Conservation (phyloP, 2,888 invertebrate genomes). For the Euclidia mi region DNA sequence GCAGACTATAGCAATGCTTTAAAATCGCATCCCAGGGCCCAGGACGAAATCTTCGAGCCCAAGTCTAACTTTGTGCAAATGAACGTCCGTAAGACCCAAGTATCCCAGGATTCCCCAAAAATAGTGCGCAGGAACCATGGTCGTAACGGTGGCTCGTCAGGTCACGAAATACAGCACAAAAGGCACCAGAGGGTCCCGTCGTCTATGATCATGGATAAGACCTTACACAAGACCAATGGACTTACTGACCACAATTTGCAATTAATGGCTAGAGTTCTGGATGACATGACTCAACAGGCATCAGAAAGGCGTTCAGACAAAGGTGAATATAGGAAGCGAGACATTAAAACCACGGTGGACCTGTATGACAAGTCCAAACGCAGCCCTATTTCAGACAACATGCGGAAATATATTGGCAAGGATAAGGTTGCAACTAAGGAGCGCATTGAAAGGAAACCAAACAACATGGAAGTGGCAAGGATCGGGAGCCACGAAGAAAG, state of each 20-base stretch:
- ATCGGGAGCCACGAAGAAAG: slow-evolving; percentile 60
- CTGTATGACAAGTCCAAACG: slow-evolving; percentile 49
- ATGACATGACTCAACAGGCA: slow-evolving; percentile 56
- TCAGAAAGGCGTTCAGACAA: slow-evolving; percentile 47
- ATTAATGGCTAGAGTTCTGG: slow-evolving; percentile 49
- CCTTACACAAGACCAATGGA: slow-evolving; percentile 33
- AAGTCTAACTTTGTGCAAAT: slow-evolving; percentile 57
- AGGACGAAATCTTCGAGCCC: slow-evolving; percentile 32
- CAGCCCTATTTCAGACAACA: slow-evolving; percentile 52
- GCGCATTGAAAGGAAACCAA: slow-evolving; percentile 5
- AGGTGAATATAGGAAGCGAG: slow-evolving; percentile 45
- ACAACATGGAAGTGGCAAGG: slow-evolving; percentile 39
- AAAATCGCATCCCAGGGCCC: slow-evolving; percentile 24
- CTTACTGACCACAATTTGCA: slow-evolving; percentile 50
- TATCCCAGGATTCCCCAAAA: slow-evolving; percentile 57
- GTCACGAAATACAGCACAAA: slow-evolving; percentile 40
- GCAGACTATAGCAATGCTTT: slow-evolving; percentile 30
- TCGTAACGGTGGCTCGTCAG: slow-evolving; percentile 38
- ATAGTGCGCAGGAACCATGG: slow-evolving; percentile 55
- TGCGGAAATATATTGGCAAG: slow-evolving; percentile 63
- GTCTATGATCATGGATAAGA: slow-evolving; percentile 43
- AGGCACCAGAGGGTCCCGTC: slow-evolving; percentile 41
- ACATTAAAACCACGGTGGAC: slow-evolving; percentile 21
- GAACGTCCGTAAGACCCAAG: slow-evolving; percentile 59
- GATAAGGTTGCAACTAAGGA: slow-evolving; percentile 50